These are phyloP conservation scores for Ophion costatus DNA, from an alignment of 2,888 invertebrate genomes.

Conservation along the genomic window DNA sequence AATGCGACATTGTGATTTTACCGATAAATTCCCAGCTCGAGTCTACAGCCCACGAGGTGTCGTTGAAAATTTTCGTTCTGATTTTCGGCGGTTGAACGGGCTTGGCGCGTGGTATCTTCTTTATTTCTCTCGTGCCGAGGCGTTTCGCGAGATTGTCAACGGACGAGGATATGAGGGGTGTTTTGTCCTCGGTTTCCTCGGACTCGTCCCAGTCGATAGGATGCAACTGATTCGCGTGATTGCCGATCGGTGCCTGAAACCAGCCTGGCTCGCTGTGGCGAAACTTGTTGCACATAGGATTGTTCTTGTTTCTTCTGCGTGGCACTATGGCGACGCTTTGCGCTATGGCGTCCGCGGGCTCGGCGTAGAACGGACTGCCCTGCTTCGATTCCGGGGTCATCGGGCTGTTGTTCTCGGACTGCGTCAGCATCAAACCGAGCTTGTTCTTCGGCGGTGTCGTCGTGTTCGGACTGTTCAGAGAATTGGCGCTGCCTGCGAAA, in stretches of 20 bases:
- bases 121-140: conserved; percentile 81
- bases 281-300: conserved; percentile 78
- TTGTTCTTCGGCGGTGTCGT: conserved; percentile 81
- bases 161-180: conserved; percentile 86
- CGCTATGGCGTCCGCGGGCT: conserved; percentile 93
- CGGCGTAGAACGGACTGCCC: conserved; percentile 94
- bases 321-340: conserved; percentile 81
- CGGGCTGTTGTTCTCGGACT: conserved; percentile 80
- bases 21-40: conserved; percentile 96
- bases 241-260: conserved; percentile 76
- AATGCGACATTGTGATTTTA: conserved; percentile 79
- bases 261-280: conserved; percentile 82
- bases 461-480: conserved; percentile 84
- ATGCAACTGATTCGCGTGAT: conserved; percentile 77
- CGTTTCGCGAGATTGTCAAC: conserved; percentile 87
- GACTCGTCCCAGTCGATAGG: conserved; percentile 82
- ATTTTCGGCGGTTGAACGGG: conserved; percentile 90
- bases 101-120: conserved; percentile 86
- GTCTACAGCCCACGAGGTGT: conserved; percentile 91
- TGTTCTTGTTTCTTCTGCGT: conserved; percentile 76
- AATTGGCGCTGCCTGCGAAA: conserved; percentile 85
- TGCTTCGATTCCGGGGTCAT: conserved; percentile 85
- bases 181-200: conserved; percentile 80
- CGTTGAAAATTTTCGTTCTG: conserved; percentile 81
- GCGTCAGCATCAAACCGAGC: conserved; percentile 77